Conservation (phyloP, 2,113 vertebrate species). For the Gavia stellata region DNA sequence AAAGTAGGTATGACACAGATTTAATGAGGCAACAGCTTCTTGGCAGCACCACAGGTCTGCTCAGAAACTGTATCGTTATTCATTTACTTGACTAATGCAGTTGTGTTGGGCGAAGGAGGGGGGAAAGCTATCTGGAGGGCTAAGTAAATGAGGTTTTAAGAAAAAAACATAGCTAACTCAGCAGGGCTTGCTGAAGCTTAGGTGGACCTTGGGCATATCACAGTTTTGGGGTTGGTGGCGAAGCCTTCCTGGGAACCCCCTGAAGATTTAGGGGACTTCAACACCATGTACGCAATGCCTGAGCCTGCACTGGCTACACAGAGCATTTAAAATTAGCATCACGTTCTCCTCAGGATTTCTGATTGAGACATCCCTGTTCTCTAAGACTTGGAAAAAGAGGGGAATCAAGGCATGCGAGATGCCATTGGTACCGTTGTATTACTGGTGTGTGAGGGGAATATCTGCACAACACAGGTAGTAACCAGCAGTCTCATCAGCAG, state of each 20-base stretch:
- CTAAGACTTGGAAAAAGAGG: not conserved
- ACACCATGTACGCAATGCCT: not conserved
- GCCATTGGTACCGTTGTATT: not conserved
- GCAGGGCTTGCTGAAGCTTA: not conserved
- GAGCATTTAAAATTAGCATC: not conserved
- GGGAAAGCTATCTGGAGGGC: not conserved
- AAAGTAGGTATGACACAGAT: not conserved
- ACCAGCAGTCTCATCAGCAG: not conserved
- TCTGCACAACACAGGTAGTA: not conserved
- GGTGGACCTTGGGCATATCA: not conserved
- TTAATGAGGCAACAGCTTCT: not conserved
- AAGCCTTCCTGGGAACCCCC: not conserved
- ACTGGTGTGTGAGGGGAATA: not conserved
- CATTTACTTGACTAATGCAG: not conserved
- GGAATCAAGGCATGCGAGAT: rapidly evolving
- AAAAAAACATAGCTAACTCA: not conserved
- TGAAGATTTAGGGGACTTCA: not conserved
- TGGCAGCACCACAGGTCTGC: not conserved
- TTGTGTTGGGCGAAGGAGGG: not conserved
- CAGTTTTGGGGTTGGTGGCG: not conserved
- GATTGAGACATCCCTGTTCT: not conserved
- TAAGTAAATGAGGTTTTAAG: not conserved
- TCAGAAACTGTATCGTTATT: not conserved
- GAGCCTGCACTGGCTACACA: not conserved
- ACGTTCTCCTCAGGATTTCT: not conserved